Conservation (phyloP, 2,797 vertebrate species). For the Sarcoramphus papa region DNA sequence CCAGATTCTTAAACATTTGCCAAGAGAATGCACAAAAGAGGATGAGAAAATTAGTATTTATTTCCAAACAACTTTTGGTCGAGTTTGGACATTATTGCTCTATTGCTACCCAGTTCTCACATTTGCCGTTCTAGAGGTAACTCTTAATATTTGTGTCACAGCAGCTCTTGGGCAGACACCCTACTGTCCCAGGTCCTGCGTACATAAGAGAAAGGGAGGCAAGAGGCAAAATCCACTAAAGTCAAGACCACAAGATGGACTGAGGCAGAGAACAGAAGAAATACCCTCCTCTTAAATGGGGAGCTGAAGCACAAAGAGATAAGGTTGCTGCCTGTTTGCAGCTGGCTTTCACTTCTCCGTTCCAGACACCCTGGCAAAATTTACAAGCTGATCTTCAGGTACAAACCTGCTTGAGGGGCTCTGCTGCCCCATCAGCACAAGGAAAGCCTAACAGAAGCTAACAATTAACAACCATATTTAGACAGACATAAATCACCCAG, state of each 20-base stretch:
- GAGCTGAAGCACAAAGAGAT: not conserved
- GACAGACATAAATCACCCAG: not conserved
- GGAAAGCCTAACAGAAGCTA: not conserved
- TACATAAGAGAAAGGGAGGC: rapidly evolving
- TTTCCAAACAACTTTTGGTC: not conserved
- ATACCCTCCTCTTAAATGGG: not conserved
- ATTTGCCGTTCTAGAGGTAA: not conserved
- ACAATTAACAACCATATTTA: not conserved
- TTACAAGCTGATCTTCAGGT: not conserved
- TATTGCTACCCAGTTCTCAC: not conserved
- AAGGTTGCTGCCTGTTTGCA: rapidly evolving
- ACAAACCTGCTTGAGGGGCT: not conserved
- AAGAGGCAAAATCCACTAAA: not conserved
- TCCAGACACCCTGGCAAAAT: not conserved
- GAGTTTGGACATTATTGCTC: not conserved
- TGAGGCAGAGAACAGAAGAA: not conserved
- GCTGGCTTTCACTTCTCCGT: not conserved
- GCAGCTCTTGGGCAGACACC: not conserved
- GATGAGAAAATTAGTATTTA: not conserved
- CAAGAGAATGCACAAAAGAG: not conserved
- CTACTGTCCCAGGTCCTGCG: not conserved
- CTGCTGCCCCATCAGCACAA: not conserved
- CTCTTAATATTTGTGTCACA: not conserved
- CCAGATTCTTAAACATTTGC: not conserved
- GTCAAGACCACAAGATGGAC: not conserved